Base-by-base conservation (phyloP, 2,797 vertebrate species). In the Natrix natrix region DNA sequence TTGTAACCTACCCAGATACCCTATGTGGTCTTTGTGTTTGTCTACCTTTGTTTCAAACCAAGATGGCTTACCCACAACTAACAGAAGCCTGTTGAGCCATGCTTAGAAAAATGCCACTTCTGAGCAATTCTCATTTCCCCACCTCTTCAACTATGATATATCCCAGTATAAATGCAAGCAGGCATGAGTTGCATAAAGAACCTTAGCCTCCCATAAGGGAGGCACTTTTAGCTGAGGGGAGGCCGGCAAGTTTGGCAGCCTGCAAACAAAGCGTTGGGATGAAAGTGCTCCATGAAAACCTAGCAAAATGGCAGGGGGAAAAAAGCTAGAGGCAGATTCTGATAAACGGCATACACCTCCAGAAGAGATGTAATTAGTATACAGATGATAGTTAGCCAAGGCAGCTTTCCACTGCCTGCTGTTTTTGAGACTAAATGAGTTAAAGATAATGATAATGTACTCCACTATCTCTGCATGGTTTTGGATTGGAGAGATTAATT, bases 311-410 rank as follows among this genome's bases (percentile, higher is more conserved):
- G 20, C 32, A 17, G 24, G 26, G 12, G 0, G 1, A n/a, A n/a
- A 43, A 66, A 24, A 32, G 13, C 22, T n/a, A 61, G 56, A 60
- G 55, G 28, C 14, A 66, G 43, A 87, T 22, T 13, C 28, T 91
- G 55, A 32, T 87, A 32, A 26, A 66, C 12, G 86, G 11, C 61
- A 37, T 69, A 16, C 32, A 83, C 5, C 55, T 91, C 26, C 20
- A 91, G 37, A 83, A 93, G 86, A 94, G 91, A 94, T 94, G 94
- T 94, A 92, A 93, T 43, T 86, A 88, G 28, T 59, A 92, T 93
- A 88, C 56, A 87, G 16, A 24, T 95, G 63, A 54, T 87, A 92
- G 87, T 93, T 95, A 66, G 86, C 43, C 60, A 57, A 0, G 13
- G 54, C 10, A 90, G 10, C 10, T 66, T 74, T 74, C 52, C 5